Percentiles rank a stretch among this genome's conserved stretches.
Conservation (phyloP, 2,797 vertebrate genomes). For the Xerus rutilus region DNA sequence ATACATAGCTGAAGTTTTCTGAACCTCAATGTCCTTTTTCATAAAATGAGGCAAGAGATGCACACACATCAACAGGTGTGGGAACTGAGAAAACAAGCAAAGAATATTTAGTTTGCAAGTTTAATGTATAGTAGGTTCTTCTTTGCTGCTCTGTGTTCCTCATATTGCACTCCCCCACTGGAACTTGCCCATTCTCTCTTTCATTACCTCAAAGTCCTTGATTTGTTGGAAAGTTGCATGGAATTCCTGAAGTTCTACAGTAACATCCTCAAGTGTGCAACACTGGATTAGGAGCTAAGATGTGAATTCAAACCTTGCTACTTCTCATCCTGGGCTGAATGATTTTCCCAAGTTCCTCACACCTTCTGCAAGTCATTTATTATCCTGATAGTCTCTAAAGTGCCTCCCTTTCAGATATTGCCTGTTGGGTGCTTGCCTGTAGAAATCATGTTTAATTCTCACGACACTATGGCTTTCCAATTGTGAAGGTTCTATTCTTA, state of each 20-base stretch:
- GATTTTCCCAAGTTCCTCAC: neutral
- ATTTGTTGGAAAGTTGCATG: neutral
- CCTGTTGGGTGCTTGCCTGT: neutral
- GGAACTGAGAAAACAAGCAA: neutral
- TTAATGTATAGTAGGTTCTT: neutral
- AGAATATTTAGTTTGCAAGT: neutral
- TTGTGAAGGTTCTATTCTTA: neutral
- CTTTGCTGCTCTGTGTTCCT: neutral
- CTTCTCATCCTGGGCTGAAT: neutral
- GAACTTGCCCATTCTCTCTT: neutral
- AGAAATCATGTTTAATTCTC: neutral
- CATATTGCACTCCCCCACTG: neutral
- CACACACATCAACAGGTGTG: neutral
- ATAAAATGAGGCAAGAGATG: neutral
- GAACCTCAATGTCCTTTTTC: neutral
- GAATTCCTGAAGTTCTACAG: neutral
- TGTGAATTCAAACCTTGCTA: neutral
- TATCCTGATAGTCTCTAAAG: neutral
- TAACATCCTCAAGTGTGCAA: rapidly evolving
- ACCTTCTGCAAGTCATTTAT: neutral
- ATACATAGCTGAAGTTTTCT: neutral
- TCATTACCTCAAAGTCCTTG: neutral
- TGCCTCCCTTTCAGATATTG: neutral
- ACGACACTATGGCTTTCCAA: neutral
- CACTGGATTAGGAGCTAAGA: neutral